Evolutionary conservation across 1,140 invertebrate genomes (phyloP), one percentile per base, ranked within the genome.

Genomic region (Drosophila littoralis): DNA sequence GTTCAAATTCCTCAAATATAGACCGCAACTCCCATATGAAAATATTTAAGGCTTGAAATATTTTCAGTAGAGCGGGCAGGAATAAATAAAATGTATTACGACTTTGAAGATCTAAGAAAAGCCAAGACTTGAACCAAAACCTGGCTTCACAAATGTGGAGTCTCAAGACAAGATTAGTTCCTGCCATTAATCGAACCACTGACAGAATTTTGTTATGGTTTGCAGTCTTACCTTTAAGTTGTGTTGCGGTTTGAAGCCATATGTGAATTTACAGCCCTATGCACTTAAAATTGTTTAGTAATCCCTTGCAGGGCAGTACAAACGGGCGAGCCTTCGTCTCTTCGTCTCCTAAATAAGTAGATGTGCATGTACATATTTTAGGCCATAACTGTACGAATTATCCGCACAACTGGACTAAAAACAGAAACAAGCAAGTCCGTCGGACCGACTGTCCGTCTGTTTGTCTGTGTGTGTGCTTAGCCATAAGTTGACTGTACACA

Each of bases 401-500:
- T 28, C 7, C 13, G 9, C 9, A 52, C 10, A 43, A 36, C 50
- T 43, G 12, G 51, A 43, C 33, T 33, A 13, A 32, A 50, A 59
- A 28, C 7, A 33, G 12, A 22, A 59, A 17, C 13, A 59, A 28
- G 15, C 36, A 45, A 52, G 59, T 33, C 9, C 8, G 32, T 50
- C 13, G 35, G 54, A 35, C 35, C 42, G 12, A 13, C 6, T 9
- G n/a, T 15, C 12, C 35, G 28, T 51, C 15, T 64, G 36, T 50
- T 13, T 42, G 36, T 28, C 8, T n/a, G 17, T 55, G 38, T 38
- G 7, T 50, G 67, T 54, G 50, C 36, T 43, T 38, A 22, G 40
- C 70, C 58, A 60, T 59, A 67, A 73, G 65, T 61, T 61, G 8
- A 54, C 35, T 61, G 28, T 58, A 68, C 36, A 68, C 60, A 64